Evolutionary conservation across 2,888 invertebrate species (phyloP), one percentile per base, ranked within the genome.

Genomic region (Stenoptilia bipunctidactyla): DNA sequence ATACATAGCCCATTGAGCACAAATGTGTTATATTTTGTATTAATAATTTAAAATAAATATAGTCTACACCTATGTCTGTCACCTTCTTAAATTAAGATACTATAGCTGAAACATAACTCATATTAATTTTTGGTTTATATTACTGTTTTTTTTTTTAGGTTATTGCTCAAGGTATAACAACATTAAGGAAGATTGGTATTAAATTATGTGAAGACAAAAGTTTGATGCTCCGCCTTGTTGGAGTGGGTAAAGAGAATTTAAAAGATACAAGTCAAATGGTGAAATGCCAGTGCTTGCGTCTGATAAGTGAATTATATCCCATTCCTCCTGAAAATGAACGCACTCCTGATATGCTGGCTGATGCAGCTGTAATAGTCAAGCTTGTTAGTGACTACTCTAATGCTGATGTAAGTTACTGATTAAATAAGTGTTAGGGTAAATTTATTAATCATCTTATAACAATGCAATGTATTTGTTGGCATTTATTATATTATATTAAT

Each of bases 321-420:
- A 79, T 90, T 41, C 86, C 86, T 43, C 70, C 85, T 0, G 86
- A 87, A 34, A 58, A 58, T 0, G 83, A 84, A 40, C 60, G 72
- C 38, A 76, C 73, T 1, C 42, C 58, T 0, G 86, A 86, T 43
- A 86, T 82, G 54, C 58, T 79, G 9, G 70, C 80, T 0, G 88
- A 89, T 47, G 85, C 88, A 15, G 87, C 89, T 53, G 82, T 86
- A 34, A 86, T 89, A 45, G 82, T 92, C 6, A 88, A 89, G 54
- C 82, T 96, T 40, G 87, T 97, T n/a, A 90, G 91, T 14, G 91
- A 92, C 49, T 96, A 94, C 70, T 92, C 94, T 35, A 89, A 93
- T 67, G 90, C 92, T 20, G 88, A 89, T 87, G 85, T 83, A 53
- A 53, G 15, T 20, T n/a, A 30, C 20, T 20, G n/a, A n/a, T n/a